Evolutionary conservation across 2,797 vertebrate genomes (phyloP).

Genomic region (Psittacula echo): DNA sequence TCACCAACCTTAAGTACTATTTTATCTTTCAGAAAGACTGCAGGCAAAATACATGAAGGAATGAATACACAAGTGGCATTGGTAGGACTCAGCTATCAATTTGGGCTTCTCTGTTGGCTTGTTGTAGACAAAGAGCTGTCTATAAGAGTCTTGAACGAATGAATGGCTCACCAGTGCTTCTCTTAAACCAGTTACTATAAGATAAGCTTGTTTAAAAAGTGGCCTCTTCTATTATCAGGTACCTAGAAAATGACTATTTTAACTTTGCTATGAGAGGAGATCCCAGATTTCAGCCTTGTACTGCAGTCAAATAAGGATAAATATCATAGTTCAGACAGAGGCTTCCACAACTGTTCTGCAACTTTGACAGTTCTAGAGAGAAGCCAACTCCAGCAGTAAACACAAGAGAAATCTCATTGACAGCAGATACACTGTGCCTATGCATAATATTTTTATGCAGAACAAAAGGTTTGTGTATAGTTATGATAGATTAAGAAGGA

Average conservation of each 20-base stretch:
- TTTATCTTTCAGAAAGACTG: slow-evolving; percentile 55
- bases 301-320: neutral
- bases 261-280: slow-evolving; percentile 33
- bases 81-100: slow-evolving; percentile 48
- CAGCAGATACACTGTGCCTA: neutral
- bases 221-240: slow-evolving; percentile 31
- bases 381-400: neutral
- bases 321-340: neutral
- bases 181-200: slow-evolving; percentile 11
- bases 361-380: neutral
- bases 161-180: slow-evolving; percentile 1
- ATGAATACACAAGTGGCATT: neutral
- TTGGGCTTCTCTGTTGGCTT: slow-evolving; percentile 45
- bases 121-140: slow-evolving; percentile 34
- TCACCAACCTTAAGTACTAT: neutral
- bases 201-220: slow-evolving; percentile 53
- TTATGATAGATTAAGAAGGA: neutral
- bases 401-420: neutral
- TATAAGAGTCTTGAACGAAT: slow-evolving; percentile 12
- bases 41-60: slow-evolving; percentile 29
- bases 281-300: neutral
- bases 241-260: slow-evolving; percentile 28
- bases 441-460: neutral
- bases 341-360: neutral
- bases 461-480: neutral